Percentiles rank a stretch among this genome's conserved stretches.
Evolutionary conservation across 2,797 vertebrate species (phyloP).

Genomic region (Mastacembelus armatus): DNA sequence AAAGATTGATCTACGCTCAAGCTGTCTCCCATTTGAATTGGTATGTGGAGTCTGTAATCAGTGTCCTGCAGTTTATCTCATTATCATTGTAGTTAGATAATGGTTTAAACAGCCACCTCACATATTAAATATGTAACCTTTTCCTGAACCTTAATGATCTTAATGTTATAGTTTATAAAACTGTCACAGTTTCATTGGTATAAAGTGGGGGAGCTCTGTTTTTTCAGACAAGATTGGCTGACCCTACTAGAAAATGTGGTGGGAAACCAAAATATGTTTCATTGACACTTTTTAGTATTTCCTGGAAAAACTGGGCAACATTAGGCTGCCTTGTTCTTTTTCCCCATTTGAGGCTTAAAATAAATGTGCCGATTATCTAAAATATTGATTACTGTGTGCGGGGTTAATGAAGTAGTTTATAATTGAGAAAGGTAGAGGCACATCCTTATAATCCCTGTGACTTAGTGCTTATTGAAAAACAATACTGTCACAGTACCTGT

Average conservation of each 20-base stretch:
- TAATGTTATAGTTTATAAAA: background rate
- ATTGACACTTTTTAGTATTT: background rate
- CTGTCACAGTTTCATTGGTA: background rate
- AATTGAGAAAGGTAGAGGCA: background rate
- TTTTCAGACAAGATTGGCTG: background rate
- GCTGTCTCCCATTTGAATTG: background rate
- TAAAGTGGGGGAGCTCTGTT: background rate
- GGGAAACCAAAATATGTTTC: background rate
- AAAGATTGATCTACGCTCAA: background rate
- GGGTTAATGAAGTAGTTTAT: background rate
- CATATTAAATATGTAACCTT: no score
- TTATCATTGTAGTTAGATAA: slow-evolving; percentile 7
- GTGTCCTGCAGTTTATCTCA: slow-evolving; percentile 11
- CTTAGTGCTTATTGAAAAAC: background rate
- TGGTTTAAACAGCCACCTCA: background rate
- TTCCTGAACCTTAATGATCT: background rate
- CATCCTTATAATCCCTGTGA: background rate
- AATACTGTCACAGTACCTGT: background rate
- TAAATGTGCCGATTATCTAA: background rate
- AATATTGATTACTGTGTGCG: background rate
- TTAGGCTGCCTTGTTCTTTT: background rate
- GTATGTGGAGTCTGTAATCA: slow-evolving; percentile 1
- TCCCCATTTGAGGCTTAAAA: background rate
- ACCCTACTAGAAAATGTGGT: no score
- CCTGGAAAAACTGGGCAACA: background rate